phyloP scores from a whole-genome alignment of 2,888 invertebrate genomes.

The Gymnoscelis rufifasciata region DNA sequence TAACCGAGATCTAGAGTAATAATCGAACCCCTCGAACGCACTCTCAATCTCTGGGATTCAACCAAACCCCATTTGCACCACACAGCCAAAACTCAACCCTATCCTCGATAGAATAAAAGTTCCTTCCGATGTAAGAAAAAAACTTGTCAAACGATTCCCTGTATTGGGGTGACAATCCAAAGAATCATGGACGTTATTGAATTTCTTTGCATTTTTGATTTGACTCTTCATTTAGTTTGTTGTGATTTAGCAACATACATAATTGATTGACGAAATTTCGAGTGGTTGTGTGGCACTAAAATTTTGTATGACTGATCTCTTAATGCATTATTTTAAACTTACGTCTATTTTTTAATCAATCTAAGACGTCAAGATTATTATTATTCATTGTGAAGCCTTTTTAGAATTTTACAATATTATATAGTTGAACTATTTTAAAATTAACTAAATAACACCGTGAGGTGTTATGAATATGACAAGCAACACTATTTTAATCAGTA shows the following conservation, averaged over 20 bases:
- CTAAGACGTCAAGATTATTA: too few species aligned
- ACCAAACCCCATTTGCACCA: constrained; percentile 36
- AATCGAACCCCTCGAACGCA: constrained; percentile 65
- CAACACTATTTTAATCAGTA: too few species aligned
- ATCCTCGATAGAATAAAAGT: constrained; percentile 23
- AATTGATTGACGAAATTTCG: constrained; percentile 25
- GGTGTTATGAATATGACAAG: too few species aligned
- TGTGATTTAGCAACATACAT: constrained; percentile 42
- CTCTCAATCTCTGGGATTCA: constrained; percentile 69
- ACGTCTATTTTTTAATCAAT: too few species aligned
- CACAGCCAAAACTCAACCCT: constrained; percentile 40
- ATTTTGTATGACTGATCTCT: too few species aligned
- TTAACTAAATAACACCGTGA: too few species aligned
- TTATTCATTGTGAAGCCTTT: too few species aligned
- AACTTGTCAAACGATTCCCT: constrained; percentile 40
- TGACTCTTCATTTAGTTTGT: constrained; percentile 56
- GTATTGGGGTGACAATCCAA: constrained; percentile 68
- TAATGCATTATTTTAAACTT: too few species aligned
- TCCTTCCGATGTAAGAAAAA: constrained; percentile 10
- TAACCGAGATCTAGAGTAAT: constrained; percentile 67
- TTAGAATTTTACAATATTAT: too few species aligned
- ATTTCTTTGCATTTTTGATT: constrained; percentile 73
- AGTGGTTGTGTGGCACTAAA: constrained; percentile 4
- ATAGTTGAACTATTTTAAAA: too few species aligned
- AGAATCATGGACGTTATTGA: constrained; percentile 70